Base-by-base conservation (phyloP, 2,113 vertebrate species). In the Hiodon tergisus region DNA sequence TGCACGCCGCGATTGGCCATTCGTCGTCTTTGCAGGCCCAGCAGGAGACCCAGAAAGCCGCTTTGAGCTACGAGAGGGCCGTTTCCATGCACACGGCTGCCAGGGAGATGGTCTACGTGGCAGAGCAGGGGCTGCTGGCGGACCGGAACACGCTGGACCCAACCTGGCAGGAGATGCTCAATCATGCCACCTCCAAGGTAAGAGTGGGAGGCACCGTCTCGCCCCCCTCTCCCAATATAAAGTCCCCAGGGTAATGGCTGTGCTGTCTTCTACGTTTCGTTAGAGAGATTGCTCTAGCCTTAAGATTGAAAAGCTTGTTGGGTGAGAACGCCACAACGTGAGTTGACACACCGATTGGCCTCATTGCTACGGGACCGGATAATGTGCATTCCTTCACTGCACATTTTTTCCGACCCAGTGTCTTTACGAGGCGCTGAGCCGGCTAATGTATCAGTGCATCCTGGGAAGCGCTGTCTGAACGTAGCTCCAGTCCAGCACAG, bases 91-190 rank as follows among this genome's bases (percentile, higher is more conserved):
- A 97, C 86, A 91, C 91, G 0, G 95, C 95, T 0, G 95, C 95
- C 46, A 90, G 95, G 2, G 95, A 97, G 81, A 97, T 97, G 95
- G 95, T 97, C 14, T 95, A 94, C 0, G 95, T 97, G 83, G 95
- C 95, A 0, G 95, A 97, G 80, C 95, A 97, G 81, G 95, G 95
- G 0, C 92, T 96, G 14, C 82, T 94, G 85, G 94, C 94, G 0
- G 94, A 94, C 81, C 91, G 89, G 67, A 96, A 95, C 88, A 91
- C 94, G 0, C 82, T 96, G 84, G 95, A 97, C 75, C 94, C 95
- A 46, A 96, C 95, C 0, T 97, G 95, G 95, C 95, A 97, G 80
- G 95, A 97, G 83, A 96, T 96, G 95, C 93, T 97, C 48, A 97
- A 97, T 83, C 95, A 96, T 0, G 94, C 95, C 8, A 97, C 95